Evolutionary conservation across 2,113 vertebrate genomes (phyloP), one percentile per base, ranked within the genome.

Genomic region (Polypterus bichir): DNA sequence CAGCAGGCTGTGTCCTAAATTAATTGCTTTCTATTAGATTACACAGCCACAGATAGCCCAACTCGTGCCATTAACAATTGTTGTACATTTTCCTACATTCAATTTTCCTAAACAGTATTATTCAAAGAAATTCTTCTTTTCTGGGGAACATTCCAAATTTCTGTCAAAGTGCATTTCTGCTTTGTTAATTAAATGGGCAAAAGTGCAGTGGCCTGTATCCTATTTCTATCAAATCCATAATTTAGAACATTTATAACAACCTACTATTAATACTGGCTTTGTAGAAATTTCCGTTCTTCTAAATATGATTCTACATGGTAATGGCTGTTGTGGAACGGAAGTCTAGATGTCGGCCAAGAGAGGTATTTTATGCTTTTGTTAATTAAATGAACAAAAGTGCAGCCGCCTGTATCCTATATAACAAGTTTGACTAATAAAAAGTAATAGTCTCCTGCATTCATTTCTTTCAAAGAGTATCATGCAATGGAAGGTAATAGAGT

Each of bases 301-400:
- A 77, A 83, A 75, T 77, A 72, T 74, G 77, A 80, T 79, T 72
- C 70, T 64, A 70, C 69, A 68, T 68, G 65, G 72, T 74, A 75
- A 79, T 63, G 77, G 79, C 76, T 71, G 68, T 79, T 71, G 69
- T 74, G 67, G 69, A 80, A 72, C 77, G 71, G 76, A 74, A 77
- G 73, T 72, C 72, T 74, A 81, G 60, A 56, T 69, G 65, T 70
- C 76, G 77, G 78, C 73, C 77, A 79, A 68, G 64, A 73, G 78
- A 79, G 73, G 72, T 79, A 87, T 88, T 79, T 80, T 79, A 85
- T 78, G 84, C 82, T 78, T 78, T 77, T 73, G 80, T 90, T 95
- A 92, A 94, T 94, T 92, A 91, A 92, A 91, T 65, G 82, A 88
- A 82, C 83, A 86, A 86, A 88, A 82, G 79, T 76, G 84, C 86